Base-by-base conservation (phyloP, 1,140 invertebrate species). In the Drosophila leontia region DNA sequence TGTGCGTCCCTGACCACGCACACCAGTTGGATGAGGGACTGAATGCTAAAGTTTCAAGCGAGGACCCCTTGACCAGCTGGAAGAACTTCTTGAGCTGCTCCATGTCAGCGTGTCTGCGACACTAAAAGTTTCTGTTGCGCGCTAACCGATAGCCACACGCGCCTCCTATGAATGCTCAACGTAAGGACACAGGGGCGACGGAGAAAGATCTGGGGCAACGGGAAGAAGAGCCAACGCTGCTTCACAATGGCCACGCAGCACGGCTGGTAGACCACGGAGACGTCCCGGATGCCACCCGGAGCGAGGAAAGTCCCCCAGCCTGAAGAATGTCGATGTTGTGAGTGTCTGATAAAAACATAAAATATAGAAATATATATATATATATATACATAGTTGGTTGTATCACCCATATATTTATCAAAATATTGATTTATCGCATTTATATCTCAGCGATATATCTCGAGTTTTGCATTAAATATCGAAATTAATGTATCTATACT, bases 21-120 rank as follows among this genome's bases (percentile, higher is more conserved):
- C 1, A 92, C 63, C 17, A 64, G n/a, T 3, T 68, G 45, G 15
- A 86, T 81, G 1, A 92, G 65, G 35, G 64, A 68, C 12, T 71
- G 62, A 0, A 91, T 51, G 29, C 78, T 81, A 32, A 72, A 79
- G 39, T 92, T 69, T 87, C 87, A 92, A 0, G 0, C n/a, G 12
- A 5, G 15, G 4, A 8, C 37, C 29, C 26, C 26, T 26, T 68
- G 11, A 68, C 8, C 17, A 12, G 11, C 2, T 39, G 34, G 34
- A 70, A 87, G 39, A 92, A 69, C 3, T 44, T 11, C 37, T 78
- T 76, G 0, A 92, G 47, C 12, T 42, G 50, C 8, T 59, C 56
- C 9, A 91, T 34, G 5, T 91, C 82, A 13, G 51, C 45, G 11
- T 60, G 37, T 0, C 60, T 45, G 0, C 70, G 41, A 47, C 91